Evolutionary conservation across 2,113 vertebrate genomes (phyloP).

Genomic region (Edolisoma coerulescens): DNA sequence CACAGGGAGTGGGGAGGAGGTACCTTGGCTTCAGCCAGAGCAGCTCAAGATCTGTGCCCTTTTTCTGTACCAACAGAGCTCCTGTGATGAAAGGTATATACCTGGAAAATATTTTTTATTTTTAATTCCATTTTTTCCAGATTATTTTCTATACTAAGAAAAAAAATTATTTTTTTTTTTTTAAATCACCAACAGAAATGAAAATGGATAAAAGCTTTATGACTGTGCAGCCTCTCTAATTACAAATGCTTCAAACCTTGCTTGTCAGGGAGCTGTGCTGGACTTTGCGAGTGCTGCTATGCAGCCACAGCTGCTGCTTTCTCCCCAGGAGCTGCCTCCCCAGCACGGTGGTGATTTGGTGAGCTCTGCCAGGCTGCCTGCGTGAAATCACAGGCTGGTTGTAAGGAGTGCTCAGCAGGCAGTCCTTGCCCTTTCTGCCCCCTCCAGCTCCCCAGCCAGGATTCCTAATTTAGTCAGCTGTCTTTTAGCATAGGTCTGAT

Average conservation of each 20-base stretch:
- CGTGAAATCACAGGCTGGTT: not conserved
- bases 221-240: not conserved
- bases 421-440: not conserved
- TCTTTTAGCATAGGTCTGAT: not conserved
- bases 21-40: not conserved
- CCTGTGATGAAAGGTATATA: not conserved
- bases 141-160: not conserved
- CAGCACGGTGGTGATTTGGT: not conserved
- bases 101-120: not conserved
- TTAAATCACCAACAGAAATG: not conserved
- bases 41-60: not conserved
- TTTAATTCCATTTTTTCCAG: not conserved
- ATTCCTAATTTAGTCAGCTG: not conserved
- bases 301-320: not conserved
- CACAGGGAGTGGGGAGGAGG: too few species aligned
- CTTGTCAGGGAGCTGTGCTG: not conserved
- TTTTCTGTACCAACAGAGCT: not conserved
- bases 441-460: not conserved
- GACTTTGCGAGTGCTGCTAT: not conserved
- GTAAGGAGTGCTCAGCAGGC: not conserved
- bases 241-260: not conserved
- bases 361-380: not conserved
- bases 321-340: not conserved
- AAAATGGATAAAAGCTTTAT: not conserved
- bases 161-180: not conserved